Evolutionary conservation across 2,113 vertebrate species (phyloP).

Genomic region (Bubalus kerabau): DNA sequence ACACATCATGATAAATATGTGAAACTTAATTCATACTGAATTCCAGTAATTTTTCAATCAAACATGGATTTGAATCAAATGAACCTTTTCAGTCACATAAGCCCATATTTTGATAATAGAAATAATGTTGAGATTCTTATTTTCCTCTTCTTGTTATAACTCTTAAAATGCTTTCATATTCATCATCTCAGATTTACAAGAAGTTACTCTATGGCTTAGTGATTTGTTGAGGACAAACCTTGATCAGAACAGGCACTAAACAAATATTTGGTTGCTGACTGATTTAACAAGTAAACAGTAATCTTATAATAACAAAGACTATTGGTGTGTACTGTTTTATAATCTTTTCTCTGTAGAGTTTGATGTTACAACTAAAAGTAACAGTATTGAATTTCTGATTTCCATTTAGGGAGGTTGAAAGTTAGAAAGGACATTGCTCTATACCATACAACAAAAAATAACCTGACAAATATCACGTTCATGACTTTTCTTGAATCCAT

Average conservation of each 20-base stretch:
- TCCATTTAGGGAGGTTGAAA: background rate
- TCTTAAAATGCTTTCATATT: background rate
- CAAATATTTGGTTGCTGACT: background rate
- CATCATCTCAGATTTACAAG: background rate
- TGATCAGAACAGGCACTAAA: background rate
- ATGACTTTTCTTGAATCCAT: background rate
- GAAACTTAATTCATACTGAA: background rate
- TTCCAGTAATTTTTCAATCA: background rate
- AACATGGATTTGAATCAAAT: background rate
- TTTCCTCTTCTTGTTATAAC: background rate
- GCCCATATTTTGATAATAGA: background rate
- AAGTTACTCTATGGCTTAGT: background rate
- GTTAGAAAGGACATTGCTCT: background rate
- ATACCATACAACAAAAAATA: background rate
- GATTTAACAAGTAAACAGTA: background rate
- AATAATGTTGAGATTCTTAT: background rate
- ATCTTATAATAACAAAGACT: background rate
- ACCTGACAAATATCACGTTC: background rate
- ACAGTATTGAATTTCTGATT: background rate
- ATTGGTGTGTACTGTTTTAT: background rate
- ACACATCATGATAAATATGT: background rate
- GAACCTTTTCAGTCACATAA: background rate
- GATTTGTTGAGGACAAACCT: background rate
- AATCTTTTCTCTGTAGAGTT: background rate
- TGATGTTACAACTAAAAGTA: background rate